Evolutionary conservation across 2,797 vertebrate species (phyloP), one percentile per base, ranked within the genome.

Genomic region (Silurus lanzhouensis): DNA sequence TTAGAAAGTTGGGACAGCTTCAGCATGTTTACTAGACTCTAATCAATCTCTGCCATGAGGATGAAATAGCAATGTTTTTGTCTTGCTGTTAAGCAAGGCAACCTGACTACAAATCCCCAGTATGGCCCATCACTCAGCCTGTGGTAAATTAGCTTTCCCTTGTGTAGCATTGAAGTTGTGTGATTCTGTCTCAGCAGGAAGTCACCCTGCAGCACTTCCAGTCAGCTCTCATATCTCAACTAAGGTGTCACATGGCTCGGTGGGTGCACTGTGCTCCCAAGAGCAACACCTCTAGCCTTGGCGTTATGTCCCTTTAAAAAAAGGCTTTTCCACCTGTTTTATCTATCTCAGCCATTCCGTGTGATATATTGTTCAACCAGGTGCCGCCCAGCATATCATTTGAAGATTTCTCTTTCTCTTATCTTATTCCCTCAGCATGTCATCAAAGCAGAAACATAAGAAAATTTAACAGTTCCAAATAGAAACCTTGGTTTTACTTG

Each of bases 91-190:
- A 83, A 89, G 85, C 83, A 87, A 88, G 72, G 60, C 63, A 86
- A 84, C 67, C 19, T 88, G 89, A 87, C 89, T 87, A 85, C 46
- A 90, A 92, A 91, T 91, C 84, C 87, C 64, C 85, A 81, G 86
- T 88, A 72, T 20, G 86, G 89, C 90, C 88, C 63, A 90, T 92
- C 92, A 91, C 78, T 93, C 92, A 93, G 88, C 85, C 88, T 82
- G 89, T 58, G 85, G 86, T 94, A 94, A 94, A 93, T 95, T 93
- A 94, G 91, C 91, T 93, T 93, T 94, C 90, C 88, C 91, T 92
- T 86, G 86, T 90, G 93, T 92, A 93, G 92, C 91, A 92, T 94
- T 89, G 86, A 85, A 92, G 92, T 91, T 92, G 91, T 92, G 90
- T 90, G 91, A 92, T 92, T 89, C 74, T 44, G 63, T 93, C 91